A percentile compares a stretch with the other conserved stretches of the same genome.
These are phyloP conservation scores for Diadumene lineata DNA, from an alignment of 92 coral and sea anemone genomes.

Conservation along the genomic window DNA sequence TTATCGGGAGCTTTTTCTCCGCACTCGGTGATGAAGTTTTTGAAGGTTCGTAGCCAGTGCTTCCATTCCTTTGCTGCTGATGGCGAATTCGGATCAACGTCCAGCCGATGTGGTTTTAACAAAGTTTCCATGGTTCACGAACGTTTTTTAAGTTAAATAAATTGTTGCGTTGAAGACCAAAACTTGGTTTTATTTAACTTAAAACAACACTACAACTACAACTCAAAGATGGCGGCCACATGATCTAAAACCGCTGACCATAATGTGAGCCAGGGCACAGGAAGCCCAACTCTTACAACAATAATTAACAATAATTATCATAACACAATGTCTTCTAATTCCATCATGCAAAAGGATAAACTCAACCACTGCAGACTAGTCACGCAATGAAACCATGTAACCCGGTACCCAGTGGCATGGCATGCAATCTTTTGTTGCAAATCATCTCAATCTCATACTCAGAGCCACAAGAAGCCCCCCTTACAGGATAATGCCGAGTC, in stretches of 20 bases:
- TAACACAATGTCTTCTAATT: no score
- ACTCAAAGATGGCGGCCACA: conserved; percentile 1
- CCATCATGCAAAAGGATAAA: no score
- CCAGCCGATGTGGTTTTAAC: conserved; percentile 40
- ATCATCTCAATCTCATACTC: no score
- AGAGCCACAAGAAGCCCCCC: no score
- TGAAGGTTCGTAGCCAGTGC: conserved; percentile 44
- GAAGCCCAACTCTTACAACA: no score
- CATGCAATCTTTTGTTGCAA: no score
- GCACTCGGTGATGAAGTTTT: conserved; percentile 31
- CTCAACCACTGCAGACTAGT: no score
- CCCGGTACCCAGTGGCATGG: no score
- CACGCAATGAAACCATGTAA: no score
- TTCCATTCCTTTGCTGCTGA: conserved; percentile 52
- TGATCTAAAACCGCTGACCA: not conserved
- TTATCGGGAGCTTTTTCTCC: conserved; percentile 47
- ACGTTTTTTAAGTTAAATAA: conserved; percentile 23
- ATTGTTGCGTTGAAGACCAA: conserved; percentile 21
- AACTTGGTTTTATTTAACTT: conserved; percentile 4
- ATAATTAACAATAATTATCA: no score
- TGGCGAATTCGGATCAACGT: conserved; percentile 47
- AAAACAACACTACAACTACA: no score
- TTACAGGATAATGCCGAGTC: no score
- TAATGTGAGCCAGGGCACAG: not conserved
- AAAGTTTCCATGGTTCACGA: conserved; percentile 31